A percentile compares a stretch with the other conserved stretches of the same genome.
phyloP scores from a whole-genome alignment of 2,888 invertebrate genomes.

The Leptopilina drosophilae region DNA sequence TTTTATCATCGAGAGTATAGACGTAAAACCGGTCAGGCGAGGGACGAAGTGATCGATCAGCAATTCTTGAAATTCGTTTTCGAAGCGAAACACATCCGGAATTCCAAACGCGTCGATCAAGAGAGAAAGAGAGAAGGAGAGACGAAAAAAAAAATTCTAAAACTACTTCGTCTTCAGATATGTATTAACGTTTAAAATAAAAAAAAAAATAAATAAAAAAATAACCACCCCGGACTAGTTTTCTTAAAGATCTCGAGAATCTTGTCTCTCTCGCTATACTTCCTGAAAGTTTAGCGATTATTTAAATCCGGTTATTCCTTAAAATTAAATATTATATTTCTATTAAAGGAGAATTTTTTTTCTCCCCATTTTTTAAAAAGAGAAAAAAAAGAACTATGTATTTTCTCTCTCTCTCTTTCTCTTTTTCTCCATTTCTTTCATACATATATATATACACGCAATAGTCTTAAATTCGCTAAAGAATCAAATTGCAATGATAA shows the following conservation, averaged over 20 bases:
- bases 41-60: slow-evolving; percentile 33
- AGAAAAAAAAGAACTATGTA: neutral
- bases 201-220: slow-evolving; percentile 7
- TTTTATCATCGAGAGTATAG: neutral
- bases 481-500: slow-evolving; percentile 58
- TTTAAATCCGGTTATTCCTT: neutral
- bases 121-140: too few species aligned
- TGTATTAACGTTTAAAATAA: neutral
- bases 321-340: neutral
- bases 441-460: slow-evolving; percentile 4
- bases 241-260: slow-evolving; percentile 23
- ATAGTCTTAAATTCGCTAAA: slow-evolving; percentile 43
- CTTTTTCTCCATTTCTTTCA: slow-evolving; percentile 16
- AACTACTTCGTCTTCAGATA: slow-evolving; percentile 24
- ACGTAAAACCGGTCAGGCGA: slow-evolving; percentile 19
- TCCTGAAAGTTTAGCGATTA: slow-evolving; percentile 25
- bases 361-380: neutral
- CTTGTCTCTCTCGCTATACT: neutral
- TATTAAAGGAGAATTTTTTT: neutral
- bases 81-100: slow-evolving; percentile 24
- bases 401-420: neutral
- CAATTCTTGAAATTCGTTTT: slow-evolving; percentile 36
- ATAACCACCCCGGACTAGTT: slow-evolving; percentile 21
- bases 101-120: slow-evolving; percentile 16
- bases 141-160: slow-evolving; percentile 33